Evolutionary conservation across 2,113 vertebrate species (phyloP), one percentile per base, ranked within the genome.

Genomic region (Puntigrus tetrazona): DNA sequence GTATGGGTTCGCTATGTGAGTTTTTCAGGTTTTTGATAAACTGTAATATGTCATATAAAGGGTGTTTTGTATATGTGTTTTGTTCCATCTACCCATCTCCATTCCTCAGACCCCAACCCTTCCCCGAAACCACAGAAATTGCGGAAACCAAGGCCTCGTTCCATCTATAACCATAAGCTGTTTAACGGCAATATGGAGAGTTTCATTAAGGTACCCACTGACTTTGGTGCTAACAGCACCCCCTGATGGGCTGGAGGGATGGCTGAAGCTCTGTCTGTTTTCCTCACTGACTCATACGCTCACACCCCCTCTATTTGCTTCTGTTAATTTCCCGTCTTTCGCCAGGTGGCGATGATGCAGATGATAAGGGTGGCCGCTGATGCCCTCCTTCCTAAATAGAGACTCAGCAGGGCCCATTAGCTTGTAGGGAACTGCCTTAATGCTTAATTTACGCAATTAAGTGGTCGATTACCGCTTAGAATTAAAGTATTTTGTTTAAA

Each of bases 81-180:
- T 94, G 87, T 95, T 94, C 92, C 90, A 82, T 93, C 84, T 89
- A 89, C 88, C 91, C 86, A 88, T 88, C 88, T 80, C 88, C 87
- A 87, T 94, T 95, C 94, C 94, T 92, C 94, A 99, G 98, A 95
- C 98, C 98, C 95, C 97, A 97, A 90, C 91, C 96, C 99, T 89
- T 97, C 98, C 96, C 97, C 97, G 94, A 99, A 99, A 91, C 97
- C 97, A 97, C 98, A 99, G 97, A 99, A 98, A 99, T 96, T 97
- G 95, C 97, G 96, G 97, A 99, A 97, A 95, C 96, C 97, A 96
- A 96, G 98, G 93, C 98, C 98, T 92, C 97, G 97, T 91, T 99
- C 98, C 94, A 85, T 95, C 89, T 99, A 96, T 98, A 98, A 96
- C 94, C 97, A 97, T 97, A 99, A 97, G 92, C 96, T 99, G 94